These are phyloP conservation scores for Orientallactaga bullata DNA, from an alignment of 2,113 vertebrate species.

Conservation along the genomic window DNA sequence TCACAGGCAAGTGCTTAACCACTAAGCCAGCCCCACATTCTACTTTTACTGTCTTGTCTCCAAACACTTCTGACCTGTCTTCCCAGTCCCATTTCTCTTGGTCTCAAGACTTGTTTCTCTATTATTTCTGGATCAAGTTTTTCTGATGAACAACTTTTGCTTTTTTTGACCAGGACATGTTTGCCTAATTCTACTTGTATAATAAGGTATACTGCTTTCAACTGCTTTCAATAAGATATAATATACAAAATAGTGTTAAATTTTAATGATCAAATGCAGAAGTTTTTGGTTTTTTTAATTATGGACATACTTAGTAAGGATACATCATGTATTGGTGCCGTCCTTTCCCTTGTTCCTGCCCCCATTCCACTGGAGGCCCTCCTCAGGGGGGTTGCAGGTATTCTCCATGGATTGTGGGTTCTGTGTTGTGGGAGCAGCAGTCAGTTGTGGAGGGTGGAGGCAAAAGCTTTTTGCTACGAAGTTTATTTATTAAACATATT, in stretches of 20 bases:
- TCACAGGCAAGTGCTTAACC: too few relatives aligned
- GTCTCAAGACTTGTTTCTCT: not conserved
- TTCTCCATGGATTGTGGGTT: too few relatives aligned
- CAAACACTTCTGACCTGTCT: not conserved
- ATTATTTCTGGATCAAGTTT: not conserved
- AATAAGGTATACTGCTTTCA: not conserved
- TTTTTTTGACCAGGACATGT: not conserved
- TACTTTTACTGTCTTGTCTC: not conserved
- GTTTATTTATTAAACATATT: not conserved
- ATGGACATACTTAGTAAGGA: too few relatives aligned
- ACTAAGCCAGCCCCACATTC: too few relatives aligned
- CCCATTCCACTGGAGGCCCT: too few relatives aligned
- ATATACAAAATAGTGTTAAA: conserved; percentile 4
- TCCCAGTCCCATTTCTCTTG: not conserved
- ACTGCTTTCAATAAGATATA: not conserved
- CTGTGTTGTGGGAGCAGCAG: too few relatives aligned
- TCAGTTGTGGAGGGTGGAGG: too few relatives aligned
- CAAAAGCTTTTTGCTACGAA: not conserved
- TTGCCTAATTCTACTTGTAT: not conserved
- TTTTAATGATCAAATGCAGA: not conserved
- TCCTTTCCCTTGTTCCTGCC: too few relatives aligned
- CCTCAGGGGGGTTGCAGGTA: too few relatives aligned
- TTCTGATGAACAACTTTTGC: not conserved
- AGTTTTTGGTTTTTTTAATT: too few relatives aligned
- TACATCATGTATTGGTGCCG: too few relatives aligned